phyloP scores from a whole-genome alignment of 1,140 invertebrate genomes.

The Drosophila mayri region DNA sequence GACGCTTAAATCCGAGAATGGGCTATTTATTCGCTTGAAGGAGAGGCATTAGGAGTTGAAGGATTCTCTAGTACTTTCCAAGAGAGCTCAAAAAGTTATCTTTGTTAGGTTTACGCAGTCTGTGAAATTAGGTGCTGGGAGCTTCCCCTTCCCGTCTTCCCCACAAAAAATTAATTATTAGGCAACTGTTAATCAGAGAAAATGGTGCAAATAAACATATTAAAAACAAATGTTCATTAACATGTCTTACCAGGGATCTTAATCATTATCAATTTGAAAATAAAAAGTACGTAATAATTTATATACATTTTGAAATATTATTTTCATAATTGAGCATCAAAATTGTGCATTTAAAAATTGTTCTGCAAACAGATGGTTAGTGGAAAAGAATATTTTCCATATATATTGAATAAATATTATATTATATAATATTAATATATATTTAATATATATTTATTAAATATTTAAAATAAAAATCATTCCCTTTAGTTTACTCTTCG shows the following conservation, averaged over 20 bases:
- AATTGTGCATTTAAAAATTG: neutral
- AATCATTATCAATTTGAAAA: neutral
- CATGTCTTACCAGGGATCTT: constrained; percentile 1
- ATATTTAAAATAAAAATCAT: too few relatives aligned
- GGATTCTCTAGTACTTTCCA: neutral
- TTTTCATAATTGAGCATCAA: neutral
- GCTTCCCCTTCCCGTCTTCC: neutral
- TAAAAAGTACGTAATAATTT: neutral
- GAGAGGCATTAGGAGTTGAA: constrained; percentile 26
- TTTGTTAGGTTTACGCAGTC: neutral
- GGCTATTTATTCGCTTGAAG: constrained; percentile 62
- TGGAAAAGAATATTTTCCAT: neutral
- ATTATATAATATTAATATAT: too few relatives aligned
- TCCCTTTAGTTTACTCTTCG: neutral
- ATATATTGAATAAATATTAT: too few relatives aligned
- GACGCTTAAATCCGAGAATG: constrained; percentile 79
- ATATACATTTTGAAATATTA: neutral
- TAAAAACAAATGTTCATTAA: constrained; percentile 6
- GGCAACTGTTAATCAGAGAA: constrained; percentile 17
- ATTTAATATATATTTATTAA: too few relatives aligned
- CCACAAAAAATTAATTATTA: constrained; percentile 16
- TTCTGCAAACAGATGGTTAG: neutral
- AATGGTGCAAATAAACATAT: constrained; percentile 6
- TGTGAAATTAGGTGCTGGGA: neutral
- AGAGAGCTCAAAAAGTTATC: neutral